A percentile compares a stretch with the other conserved stretches of the same genome.
These are phyloP conservation scores for Acanthosoma haemorrhoidale DNA, from an alignment of 2,888 invertebrate species.

Conservation along the genomic window DNA sequence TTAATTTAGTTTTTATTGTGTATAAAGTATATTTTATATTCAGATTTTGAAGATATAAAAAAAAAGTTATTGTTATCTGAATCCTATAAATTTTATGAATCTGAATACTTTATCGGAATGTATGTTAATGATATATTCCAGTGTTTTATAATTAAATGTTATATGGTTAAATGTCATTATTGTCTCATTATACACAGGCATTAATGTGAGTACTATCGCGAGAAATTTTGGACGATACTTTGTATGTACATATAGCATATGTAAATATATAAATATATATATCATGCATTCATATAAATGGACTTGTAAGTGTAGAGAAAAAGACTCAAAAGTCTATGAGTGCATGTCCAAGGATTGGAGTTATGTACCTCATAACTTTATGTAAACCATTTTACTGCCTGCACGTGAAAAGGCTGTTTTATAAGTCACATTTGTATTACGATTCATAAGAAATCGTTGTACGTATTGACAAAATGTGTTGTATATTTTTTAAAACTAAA, in stretches of 20 bases:
- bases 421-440: conserved; percentile 1
- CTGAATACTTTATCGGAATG: background rate
- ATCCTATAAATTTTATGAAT: conserved; percentile 13
- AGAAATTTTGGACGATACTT: background rate
- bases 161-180: background rate
- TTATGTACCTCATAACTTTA: background rate
- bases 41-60: background rate
- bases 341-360: too few relatives aligned
- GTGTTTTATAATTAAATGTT: background rate
- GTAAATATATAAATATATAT: conserved; percentile 15
- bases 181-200: background rate
- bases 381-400: background rate
- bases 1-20: conserved; percentile 1
- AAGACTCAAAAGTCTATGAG: background rate
- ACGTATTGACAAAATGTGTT: too few relatives aligned
- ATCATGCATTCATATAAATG: background rate
- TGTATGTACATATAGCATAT: conserved; percentile 18
- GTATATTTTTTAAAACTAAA: background rate
- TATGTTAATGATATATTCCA: background rate
- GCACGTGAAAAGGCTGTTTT: background rate
- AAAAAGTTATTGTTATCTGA: conserved; percentile 9
- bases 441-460: background rate
- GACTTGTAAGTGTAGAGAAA: background rate
- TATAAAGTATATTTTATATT: conserved; percentile 27
- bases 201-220: background rate